Percentiles rank a stretch among this genome's conserved stretches.
These are phyloP conservation scores for Acleris emargana DNA, from an alignment of 2,888 invertebrate species.

Conservation along the genomic window DNA sequence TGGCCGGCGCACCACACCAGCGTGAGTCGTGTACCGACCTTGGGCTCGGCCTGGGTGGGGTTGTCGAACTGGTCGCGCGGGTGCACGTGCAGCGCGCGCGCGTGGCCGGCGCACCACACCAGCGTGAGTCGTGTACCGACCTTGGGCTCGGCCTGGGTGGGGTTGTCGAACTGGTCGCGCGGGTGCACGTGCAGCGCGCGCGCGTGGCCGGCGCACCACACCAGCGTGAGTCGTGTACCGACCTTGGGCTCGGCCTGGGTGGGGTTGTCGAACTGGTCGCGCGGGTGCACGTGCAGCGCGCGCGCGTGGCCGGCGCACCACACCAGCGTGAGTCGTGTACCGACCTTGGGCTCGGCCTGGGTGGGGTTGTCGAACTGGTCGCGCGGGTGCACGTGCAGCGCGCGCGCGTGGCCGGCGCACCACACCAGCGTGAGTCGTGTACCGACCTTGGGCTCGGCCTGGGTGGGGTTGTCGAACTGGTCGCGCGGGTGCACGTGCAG, in stretches of 20 bases:
- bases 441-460: slow-evolving; percentile 27
- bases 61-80: slow-evolving; percentile 93
- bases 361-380: slow-evolving; percentile 90
- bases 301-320: slow-evolving; percentile 89
- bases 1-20: slow-evolving; percentile 90
- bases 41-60: slow-evolving; percentile 33
- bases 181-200: slow-evolving; percentile 92
- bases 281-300: slow-evolving; percentile 90
- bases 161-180: slow-evolving; percentile 91
- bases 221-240: too few relatives aligned
- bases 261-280: slow-evolving; percentile 91
- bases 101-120: slow-evolving; percentile 88
- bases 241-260: slow-evolving; percentile 30
- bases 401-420: slow-evolving; percentile 87
- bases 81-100: slow-evolving; percentile 90
- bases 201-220: slow-evolving; percentile 88
- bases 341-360: slow-evolving; percentile 26
- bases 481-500: slow-evolving; percentile 92
- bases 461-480: slow-evolving; percentile 87
- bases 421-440: slow-evolving; percentile 94
- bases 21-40: too few relatives aligned
- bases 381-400: slow-evolving; percentile 90
- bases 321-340: too few relatives aligned
- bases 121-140: too few relatives aligned
- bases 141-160: slow-evolving; percentile 32